Base-by-base conservation (phyloP, 2,888 invertebrate species). In the Cheiracanthium punctorium region DNA sequence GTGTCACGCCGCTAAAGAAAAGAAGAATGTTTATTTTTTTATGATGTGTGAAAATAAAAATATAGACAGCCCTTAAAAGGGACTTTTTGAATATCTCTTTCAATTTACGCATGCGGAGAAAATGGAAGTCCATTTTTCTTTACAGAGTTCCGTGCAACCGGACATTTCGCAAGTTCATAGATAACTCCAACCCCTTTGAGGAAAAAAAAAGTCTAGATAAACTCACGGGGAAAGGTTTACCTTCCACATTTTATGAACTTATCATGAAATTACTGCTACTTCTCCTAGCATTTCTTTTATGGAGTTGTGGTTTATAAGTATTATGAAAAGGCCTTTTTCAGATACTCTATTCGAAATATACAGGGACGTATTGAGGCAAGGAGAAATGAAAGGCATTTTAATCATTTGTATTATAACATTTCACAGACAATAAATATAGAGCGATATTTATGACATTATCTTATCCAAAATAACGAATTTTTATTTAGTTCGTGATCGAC, bases 21-120 rank as follows among this genome's bases (percentile, higher is more conserved):
- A 58, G 24, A 58, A 24, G 4, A 7, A n/a, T n/a, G n/a, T n/a
- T n/a, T n/a, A n/a, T n/a, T 4, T 58, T 58, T 58, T 24, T 24
- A 58, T 58, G 1, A 2, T 5, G 24, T 24, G 24, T 4, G 24
- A 58, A 58, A 58, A 58, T 58, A n/a, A 58, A 58, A 58, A 24
- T n/a, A n/a, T 58, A 5, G 58, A 58, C 20, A n/a, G 58, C 24
- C 12, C 58, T 58, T 58, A 58, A 58, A 58, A 58, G n/a, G 58
- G 58, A 58, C 58, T 58, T 48, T 48, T 58, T 58, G 58, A 58
- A 58, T 58, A 58, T 58, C 58, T 58, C 58, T 58, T 58, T 58
- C 58, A 58, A 58, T 24, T 58, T 58, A 58, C 20, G 58, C 4
- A 58, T 4, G 24, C 58, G 58, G 12, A 58, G 58, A 58, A 58